A percentile compares a stretch with the other conserved stretches of the same genome.
These are phyloP conservation scores for Melanotaenia boesemani DNA, from an alignment of 2,797 vertebrate species.

Conservation along the genomic window DNA sequence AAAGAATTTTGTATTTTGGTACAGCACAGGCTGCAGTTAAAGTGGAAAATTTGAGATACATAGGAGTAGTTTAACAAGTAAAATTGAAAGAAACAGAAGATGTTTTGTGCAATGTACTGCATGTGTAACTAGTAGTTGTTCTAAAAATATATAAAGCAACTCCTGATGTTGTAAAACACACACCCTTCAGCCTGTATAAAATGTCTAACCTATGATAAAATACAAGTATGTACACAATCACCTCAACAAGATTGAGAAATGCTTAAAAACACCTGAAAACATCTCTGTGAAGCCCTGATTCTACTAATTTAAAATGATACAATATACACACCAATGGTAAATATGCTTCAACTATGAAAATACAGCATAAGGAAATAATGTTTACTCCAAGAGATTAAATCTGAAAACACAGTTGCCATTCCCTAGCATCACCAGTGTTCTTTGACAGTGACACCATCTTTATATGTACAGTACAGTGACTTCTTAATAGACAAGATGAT, in stretches of 20 bases:
- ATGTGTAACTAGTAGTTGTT: slow-evolving; percentile 6
- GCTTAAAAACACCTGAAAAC: slow-evolving; percentile 13
- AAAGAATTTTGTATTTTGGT: not conserved
- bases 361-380: slow-evolving; percentile 66
- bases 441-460: slow-evolving; percentile 21
- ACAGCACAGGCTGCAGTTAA: not conserved
- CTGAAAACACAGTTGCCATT: slow-evolving; percentile 3
- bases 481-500: slow-evolving; percentile 11
- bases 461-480: slow-evolving; percentile 45
- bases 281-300: slow-evolving; percentile 39
- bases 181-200: slow-evolving; percentile 55
- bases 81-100: not conserved
- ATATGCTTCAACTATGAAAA: slow-evolving; percentile 64
- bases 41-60: not conserved
- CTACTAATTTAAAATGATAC: slow-evolving; percentile 43
- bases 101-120: slow-evolving; percentile 5
- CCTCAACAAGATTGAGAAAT: slow-evolving; percentile 45
- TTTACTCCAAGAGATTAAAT: slow-evolving; percentile 33
- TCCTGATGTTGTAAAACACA: slow-evolving; percentile 39
- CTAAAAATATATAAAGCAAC: slow-evolving; percentile 34
- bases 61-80: not conserved
- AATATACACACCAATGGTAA: slow-evolving; percentile 45
- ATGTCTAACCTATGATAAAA: slow-evolving; percentile 42
- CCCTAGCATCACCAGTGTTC: slow-evolving; percentile 3
- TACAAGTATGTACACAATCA: slow-evolving; percentile 56